Conservation (phyloP, 37 sponge, comb jelly and placozoan genomes). For the Hormiphora californensis region DNA sequence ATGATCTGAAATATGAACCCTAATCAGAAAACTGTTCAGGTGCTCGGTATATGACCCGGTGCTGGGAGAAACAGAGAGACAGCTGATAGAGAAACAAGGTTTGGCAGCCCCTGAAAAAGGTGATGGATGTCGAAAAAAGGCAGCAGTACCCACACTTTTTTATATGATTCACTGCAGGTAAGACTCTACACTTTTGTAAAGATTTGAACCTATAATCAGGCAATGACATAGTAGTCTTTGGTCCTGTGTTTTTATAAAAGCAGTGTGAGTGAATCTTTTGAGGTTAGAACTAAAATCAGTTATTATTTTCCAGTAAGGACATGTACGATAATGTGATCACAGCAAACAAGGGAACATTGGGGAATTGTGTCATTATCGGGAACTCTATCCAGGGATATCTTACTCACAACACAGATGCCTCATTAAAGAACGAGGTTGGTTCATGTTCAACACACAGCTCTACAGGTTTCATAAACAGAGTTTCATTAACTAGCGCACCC, state of each 20-base stretch:
- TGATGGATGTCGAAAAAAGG: neutral
- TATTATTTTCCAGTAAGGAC: neutral
- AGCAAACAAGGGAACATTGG: slow-evolving; percentile 10
- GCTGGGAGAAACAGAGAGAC: neutral
- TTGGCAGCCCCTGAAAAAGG: neutral
- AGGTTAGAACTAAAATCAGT: neutral
- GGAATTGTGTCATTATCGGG: neutral
- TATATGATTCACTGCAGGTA: slow-evolving; percentile 53
- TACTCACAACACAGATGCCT: neutral
- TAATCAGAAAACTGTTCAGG: neutral
- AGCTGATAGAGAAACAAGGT: neutral
- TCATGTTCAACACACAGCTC: neutral
- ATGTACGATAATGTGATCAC: slow-evolving; percentile 33
- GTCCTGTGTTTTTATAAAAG: too few species aligned
- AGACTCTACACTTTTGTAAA: neutral
- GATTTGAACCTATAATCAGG: neutral
- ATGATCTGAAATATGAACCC: neutral
- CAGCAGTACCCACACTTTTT: neutral
- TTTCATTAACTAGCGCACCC: too few species aligned
- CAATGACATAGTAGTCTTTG: too few species aligned
- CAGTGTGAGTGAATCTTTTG: too few species aligned
- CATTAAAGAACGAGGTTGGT: neutral
- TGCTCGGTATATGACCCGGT: slow-evolving; percentile 12
- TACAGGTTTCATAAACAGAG: too few species aligned
- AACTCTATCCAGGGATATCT: slow-evolving; percentile 38